Base-by-base conservation (phyloP, 2,113 vertebrate genomes). In the Pagrus major region DNA sequence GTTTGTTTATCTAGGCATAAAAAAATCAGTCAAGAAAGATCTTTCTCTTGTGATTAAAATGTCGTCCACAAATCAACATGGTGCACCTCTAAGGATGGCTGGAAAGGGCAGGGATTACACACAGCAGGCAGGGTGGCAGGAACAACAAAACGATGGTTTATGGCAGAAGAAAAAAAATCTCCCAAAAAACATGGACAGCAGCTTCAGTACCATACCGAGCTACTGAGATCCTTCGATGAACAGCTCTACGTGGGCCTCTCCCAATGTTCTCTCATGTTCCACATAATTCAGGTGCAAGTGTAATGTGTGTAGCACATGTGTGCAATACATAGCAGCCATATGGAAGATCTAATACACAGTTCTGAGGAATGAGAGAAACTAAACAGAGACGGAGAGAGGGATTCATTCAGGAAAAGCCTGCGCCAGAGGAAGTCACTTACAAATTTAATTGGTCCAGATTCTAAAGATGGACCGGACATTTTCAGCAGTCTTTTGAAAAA, bases 281-380 rank as follows among this genome's bases (percentile, higher is more conserved):
- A 74, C 68, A 75, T 60, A 27, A 70, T 70, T 80, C 39, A 5
- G 31, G 18, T 46, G 47, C 18, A 59, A 63, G 76, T 81, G 65
- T 71, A 80, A 82, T 79, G 76, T 71, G 63, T 79, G 51, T 61
- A 33, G 69, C 78, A 71, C 39, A 72, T 68, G 65, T 68, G 74
- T 71, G 54, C 61, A 51, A 72, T 27, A 29, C 29, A 55, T 68
- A 42, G 42, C 73, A 20, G 23, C 42, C 55, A 52, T 41, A 23
- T 72, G 78, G 37, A 33, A 80, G 49, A 80, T 66, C 12, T 78
- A 47, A 75, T 56, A 35, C 51, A 35, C 41, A 41, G 39, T 16
- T 71, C 29, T 64, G 56, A 64, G 72, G 39, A 71, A 82, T n/a
- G 6, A 73, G 3, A n/a, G 64, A 52, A 67, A 69, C 15, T 21